Conservation (phyloP, 2,888 invertebrate genomes). For the Morpho achilles region DNA sequence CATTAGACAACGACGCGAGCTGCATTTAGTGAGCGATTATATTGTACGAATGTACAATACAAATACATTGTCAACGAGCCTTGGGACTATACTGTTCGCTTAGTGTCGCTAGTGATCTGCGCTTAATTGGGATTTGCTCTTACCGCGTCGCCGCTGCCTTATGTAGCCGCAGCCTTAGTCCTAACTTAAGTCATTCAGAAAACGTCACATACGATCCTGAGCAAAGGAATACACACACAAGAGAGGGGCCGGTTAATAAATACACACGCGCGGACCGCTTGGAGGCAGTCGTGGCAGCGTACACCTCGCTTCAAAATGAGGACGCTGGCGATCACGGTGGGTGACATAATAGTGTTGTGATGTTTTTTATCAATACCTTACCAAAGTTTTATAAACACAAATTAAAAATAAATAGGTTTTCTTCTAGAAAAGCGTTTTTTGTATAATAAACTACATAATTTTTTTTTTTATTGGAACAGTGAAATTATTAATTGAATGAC, state of each 20-base stretch:
- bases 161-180: slow-evolving; percentile 5
- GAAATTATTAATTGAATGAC: too few relatives aligned
- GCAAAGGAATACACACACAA: slow-evolving; percentile 29
- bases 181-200: slow-evolving; percentile 31
- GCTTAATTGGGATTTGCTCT: too few relatives aligned
- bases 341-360: slow-evolving; percentile 40
- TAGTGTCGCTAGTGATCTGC: too few relatives aligned
- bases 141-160: not conserved
- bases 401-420: too few relatives aligned
- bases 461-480: too few relatives aligned
- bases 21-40: too few relatives aligned
- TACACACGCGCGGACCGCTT: slow-evolving; percentile 38
- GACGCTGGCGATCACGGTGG: slow-evolving; percentile 65
- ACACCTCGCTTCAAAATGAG: slow-evolving; percentile 58
- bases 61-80: too few relatives aligned
- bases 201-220: slow-evolving; percentile 32
- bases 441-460: too few relatives aligned
- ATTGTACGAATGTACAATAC: too few relatives aligned
- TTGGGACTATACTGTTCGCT: too few relatives aligned
- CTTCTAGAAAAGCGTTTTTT: too few relatives aligned
- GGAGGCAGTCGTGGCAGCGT: slow-evolving; percentile 56
- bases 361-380: slow-evolving; percentile 25
- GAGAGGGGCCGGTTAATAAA: slow-evolving; percentile 64
- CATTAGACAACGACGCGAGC: too few relatives aligned
- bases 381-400: slow-evolving; percentile 5